Conservation (phyloP, 2,797 vertebrate genomes). For the Alfaro cultratus region DNA sequence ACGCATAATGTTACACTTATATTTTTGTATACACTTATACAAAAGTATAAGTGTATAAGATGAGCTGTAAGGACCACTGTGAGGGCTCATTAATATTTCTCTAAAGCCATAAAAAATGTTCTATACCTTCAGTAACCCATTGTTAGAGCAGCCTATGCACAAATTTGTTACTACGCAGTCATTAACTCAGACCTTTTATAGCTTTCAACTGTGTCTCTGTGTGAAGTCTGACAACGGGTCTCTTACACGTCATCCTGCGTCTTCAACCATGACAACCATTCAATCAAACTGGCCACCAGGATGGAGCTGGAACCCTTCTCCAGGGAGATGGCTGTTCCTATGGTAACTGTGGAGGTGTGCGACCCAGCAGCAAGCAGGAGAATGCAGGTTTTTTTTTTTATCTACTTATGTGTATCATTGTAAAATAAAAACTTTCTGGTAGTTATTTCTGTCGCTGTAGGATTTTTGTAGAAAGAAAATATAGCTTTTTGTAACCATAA, state of each 20-base stretch:
- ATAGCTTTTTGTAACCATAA: not conserved
- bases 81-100: constrained; percentile 59
- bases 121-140: constrained; percentile 36
- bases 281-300: constrained; percentile 72
- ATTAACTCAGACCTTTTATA: constrained; percentile 28
- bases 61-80: constrained; percentile 14
- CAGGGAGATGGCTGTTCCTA: constrained; percentile 67
- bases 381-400: constrained; percentile 36
- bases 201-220: constrained; percentile 47
- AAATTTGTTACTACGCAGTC: constrained; percentile 8
- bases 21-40: no score
- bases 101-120: constrained; percentile 46
- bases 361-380: constrained; percentile 57
- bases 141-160: constrained; percentile 29
- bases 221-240: constrained; percentile 60
- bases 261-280: constrained; percentile 71
- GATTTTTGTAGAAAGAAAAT: constrained; percentile 3
- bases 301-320: constrained; percentile 60
- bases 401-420: not conserved
- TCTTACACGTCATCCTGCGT: constrained; percentile 63
- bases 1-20: no score
- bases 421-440: constrained; percentile 44
- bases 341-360: constrained; percentile 67
- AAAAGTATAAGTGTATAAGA: constrained; percentile 9
- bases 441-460: constrained; percentile 18